These are phyloP conservation scores for Diplodus sargus DNA, from an alignment of 2,797 vertebrate genomes.

Conservation along the genomic window DNA sequence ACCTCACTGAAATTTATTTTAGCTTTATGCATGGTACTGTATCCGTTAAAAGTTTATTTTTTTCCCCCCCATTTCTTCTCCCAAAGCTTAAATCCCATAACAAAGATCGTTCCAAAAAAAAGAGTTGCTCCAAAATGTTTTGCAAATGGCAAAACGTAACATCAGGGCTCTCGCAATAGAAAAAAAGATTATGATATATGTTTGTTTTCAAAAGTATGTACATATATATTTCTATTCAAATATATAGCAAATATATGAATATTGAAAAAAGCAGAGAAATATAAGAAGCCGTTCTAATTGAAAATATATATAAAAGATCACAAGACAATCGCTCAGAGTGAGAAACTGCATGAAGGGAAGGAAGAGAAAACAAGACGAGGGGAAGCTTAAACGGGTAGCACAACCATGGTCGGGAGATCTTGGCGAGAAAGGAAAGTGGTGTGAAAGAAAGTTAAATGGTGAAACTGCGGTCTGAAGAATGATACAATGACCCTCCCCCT, in stretches of 20 bases:
- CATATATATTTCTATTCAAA: slow-evolving; percentile 91
- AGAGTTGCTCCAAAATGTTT: slow-evolving; percentile 85
- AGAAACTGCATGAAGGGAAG: slow-evolving; percentile 72
- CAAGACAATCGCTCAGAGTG: slow-evolving; percentile 88
- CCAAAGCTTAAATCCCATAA: slow-evolving; percentile 82
- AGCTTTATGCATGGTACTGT: slow-evolving; percentile 80
- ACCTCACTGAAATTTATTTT: slow-evolving; percentile 67
- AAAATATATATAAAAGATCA: slow-evolving; percentile 86
- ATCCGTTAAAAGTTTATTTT: slow-evolving; percentile 54
- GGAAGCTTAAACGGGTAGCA: slow-evolving; percentile 78
- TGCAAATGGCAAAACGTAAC: slow-evolving; percentile 80
- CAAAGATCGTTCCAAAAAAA: slow-evolving; percentile 82
- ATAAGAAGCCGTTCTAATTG: slow-evolving; percentile 86
- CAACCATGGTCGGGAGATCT: slow-evolving; percentile 65
- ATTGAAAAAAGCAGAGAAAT: slow-evolving; percentile 86
- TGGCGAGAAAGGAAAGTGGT: slow-evolving; percentile 51
- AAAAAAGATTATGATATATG: slow-evolving; percentile 87
- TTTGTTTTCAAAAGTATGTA: slow-evolving; percentile 89
- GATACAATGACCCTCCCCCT: slow-evolving; percentile 51
- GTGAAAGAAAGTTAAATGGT: slow-evolving; percentile 57
- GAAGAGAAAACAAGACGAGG: slow-evolving; percentile 58
- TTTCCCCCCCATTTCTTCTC: slow-evolving; percentile 67
- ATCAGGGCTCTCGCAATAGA: slow-evolving; percentile 90
- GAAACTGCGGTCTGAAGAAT: slow-evolving; percentile 61
- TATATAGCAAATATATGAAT: slow-evolving; percentile 89